Conservation (phyloP, 2,888 invertebrate species). For the Tachina lurida region DNA sequence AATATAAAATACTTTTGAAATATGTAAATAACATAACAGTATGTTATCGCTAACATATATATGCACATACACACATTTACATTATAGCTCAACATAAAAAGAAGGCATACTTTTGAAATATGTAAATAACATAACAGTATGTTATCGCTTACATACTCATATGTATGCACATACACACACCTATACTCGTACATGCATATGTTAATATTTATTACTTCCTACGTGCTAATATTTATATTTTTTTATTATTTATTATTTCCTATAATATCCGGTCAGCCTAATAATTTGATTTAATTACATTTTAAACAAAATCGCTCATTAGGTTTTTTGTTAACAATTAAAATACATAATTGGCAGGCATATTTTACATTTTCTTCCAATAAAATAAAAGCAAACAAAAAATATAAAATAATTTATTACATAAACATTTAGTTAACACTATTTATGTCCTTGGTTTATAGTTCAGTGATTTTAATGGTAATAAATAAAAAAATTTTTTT, state of each 20-base stretch:
- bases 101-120: too few species aligned
- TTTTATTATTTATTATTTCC: not conserved
- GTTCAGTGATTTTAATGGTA: slow-evolving; percentile 34
- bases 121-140: too few species aligned
- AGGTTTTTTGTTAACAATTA: not conserved
- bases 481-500: not conserved
- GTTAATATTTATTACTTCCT: not conserved
- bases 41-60: too few species aligned
- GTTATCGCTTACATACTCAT: too few species aligned
- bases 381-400: not conserved
- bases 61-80: too few species aligned
- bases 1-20: too few species aligned
- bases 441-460: slow-evolving; percentile 54
- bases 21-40: too few species aligned
- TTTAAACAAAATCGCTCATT: not conserved
- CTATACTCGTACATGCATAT: too few species aligned
- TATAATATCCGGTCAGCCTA: not conserved
- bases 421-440: slow-evolving; percentile 12
- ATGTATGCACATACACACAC: too few species aligned
- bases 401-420: not conserved
- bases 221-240: not conserved
- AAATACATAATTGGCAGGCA: not conserved
- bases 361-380: slow-evolving; percentile 2
- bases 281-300: not conserved
- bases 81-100: too few species aligned